Base-by-base conservation (phyloP, 2,888 invertebrate species). In the Balanococcus diminutus region DNA sequence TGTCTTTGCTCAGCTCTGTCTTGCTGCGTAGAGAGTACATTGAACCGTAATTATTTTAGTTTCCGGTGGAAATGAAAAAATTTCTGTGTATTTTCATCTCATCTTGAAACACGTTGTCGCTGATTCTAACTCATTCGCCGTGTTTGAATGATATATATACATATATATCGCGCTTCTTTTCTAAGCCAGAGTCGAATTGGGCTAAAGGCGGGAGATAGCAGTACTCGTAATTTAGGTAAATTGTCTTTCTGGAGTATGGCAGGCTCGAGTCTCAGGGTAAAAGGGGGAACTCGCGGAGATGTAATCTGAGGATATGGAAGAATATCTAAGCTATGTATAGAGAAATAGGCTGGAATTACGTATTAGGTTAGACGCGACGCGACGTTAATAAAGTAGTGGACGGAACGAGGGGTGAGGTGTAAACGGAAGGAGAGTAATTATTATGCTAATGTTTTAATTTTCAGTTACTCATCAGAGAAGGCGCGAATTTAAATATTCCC, bases 401-500 rank as follows among this genome's bases (percentile, higher is more conserved):
- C 51, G 51, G 51, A 51, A n/a, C 5, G 51, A 51, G 14, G 51
- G 51, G 5, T 19, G 4, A 19, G 3, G 19, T 51, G 51, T 51
- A 51, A 51, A 51, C 51, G 51, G 51, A 51, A 51, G 51, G 28
- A 11, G 14, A 28, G 31, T 82, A 82, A 82, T 82, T 82, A 82
- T 82, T 82, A 56, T 82, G 82, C 56, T 82, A 82, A 82, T 82
- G 56, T 84, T 87, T 86, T 86, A 86, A 67, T 87, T 90, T 90
- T 86, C 89, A 94, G 94, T 91, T 98, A 88, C 92, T 98, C 88
- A 98, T 98, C 19, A 93, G 96, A 82, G 97, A 97, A 90, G 96
- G 96, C 11, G 97, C 98, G 51, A 96, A 98, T 91, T 92, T 98
- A 88, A 98, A 98, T 90, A 95, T 98, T 87, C 96, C 97, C 81